Evolutionary conservation across 2,888 invertebrate species (phyloP), one percentile per base, ranked within the genome.

Genomic region (Platycheirus albimanus): DNA sequence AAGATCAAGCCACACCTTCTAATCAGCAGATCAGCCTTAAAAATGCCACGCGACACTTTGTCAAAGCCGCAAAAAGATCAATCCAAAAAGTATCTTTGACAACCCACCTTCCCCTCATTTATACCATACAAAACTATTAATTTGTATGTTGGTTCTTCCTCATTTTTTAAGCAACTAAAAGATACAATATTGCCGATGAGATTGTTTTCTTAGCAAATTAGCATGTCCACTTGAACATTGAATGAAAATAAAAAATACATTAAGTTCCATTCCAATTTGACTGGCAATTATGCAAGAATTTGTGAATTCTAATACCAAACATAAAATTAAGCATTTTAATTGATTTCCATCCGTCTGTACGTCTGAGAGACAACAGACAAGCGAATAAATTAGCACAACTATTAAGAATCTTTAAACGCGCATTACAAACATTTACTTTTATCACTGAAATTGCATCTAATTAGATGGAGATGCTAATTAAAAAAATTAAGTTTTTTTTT

Each of bases 301-400:
- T 47, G 10, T 28, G 10, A 45, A 51, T 43, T 49, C 45, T n/a
- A 28, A 49, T 49, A 17, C 17, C n/a, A 66, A 41, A 66, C 41
- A 67, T 43, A 17, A 52, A 45, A 43, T 17, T 2, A 13, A 45
- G 15, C 54, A 67, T 54, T 54, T 67, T 33, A 51, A 8, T 67
- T 54, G 45, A 13, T 33, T 54, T 10, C 66, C 20, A 20, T 30
- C 45, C 36, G 10, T 47, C 45, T 1, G 11, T 30, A 3, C 38
- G 33, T 11, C 47, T 15, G 10, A 19, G n/a, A 28, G 20, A 10
- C 20, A 15, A 20, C 4, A 20, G 20, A 49, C 49, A 52, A 52
- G 30, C 19, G 52, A 45, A 33, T 45, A 67, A 54, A 67, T 67
- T 67, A 54, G 67, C 67, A 54, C 43, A 28, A 13, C 45, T 13